A percentile compares a stretch with the other conserved stretches of the same genome.
Evolutionary conservation across 2,113 vertebrate genomes (phyloP).

Genomic region (Cololabis saira): DNA sequence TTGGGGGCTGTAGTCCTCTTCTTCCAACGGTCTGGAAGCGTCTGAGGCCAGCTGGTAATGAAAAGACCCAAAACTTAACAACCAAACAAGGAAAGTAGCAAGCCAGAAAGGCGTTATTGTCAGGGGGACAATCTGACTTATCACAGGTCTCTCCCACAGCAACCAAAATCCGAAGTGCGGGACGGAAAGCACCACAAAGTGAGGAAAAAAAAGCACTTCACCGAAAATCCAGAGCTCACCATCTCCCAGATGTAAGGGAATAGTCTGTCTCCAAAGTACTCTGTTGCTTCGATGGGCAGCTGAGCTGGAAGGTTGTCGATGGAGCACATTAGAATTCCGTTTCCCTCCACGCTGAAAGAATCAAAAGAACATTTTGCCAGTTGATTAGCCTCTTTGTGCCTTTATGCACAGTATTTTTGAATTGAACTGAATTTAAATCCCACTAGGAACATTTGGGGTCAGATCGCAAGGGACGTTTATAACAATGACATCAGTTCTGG

Average conservation of each 20-base stretch:
- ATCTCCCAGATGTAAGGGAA: conserved; percentile 97
- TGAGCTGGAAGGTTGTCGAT: conserved; percentile 98
- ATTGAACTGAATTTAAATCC: too few relatives aligned
- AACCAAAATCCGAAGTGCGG: background rate
- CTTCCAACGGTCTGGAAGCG: conserved; percentile 87
- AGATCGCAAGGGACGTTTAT: too few relatives aligned
- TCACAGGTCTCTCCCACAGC: conserved; percentile 22
- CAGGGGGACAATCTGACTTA: background rate
- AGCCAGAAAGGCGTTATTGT: background rate
- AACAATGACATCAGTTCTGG: too few relatives aligned
- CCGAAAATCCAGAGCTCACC: conserved; percentile 80
- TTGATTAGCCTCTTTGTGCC: too few relatives aligned
- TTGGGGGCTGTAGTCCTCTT: conserved; percentile 90
- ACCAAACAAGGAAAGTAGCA: background rate
- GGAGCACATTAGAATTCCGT: conserved; percentile 97
- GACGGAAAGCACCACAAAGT: background rate
- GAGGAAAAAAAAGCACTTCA: background rate
- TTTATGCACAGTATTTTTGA: too few relatives aligned
- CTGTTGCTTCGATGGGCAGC: conserved; percentile 95
- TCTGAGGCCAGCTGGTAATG: conserved; percentile 89
- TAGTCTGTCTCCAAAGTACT: conserved; percentile 96
- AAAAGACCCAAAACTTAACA: conserved; percentile 6
- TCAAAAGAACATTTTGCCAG: too few relatives aligned
- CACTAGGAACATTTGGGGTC: too few relatives aligned
- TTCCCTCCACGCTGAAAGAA: conserved; percentile 89